These are phyloP conservation scores for Odontophorus gujanensis DNA, from an alignment of 2,113 vertebrate genomes.

Conservation along the genomic window DNA sequence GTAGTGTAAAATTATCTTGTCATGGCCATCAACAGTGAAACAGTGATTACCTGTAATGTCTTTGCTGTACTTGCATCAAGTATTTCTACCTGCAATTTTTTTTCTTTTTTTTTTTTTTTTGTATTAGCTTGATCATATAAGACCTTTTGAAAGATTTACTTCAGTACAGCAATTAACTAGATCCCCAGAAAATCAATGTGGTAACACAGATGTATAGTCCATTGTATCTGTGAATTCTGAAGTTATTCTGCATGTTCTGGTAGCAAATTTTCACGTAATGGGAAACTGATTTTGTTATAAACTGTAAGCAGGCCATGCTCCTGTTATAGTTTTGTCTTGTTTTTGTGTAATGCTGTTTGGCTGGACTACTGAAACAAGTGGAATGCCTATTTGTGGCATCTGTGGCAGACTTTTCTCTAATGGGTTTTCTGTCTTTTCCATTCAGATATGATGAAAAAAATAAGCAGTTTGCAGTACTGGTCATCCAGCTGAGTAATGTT, in stretches of 20 bases:
- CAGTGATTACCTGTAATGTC: background rate
- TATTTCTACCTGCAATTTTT: background rate
- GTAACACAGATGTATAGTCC: background rate
- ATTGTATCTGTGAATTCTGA: background rate
- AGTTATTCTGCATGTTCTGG: background rate
- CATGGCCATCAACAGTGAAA: background rate
- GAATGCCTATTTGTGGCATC: background rate
- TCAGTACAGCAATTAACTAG: background rate
- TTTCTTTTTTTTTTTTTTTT: background rate
- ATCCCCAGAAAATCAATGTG: background rate
- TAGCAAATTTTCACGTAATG: background rate
- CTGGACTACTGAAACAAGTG: background rate
- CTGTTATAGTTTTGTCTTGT: background rate
- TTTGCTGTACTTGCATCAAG: background rate
- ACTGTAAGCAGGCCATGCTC: background rate
- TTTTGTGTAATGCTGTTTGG: background rate
- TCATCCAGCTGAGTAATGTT: constrained; percentile 89
- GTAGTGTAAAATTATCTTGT: background rate
- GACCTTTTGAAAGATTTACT: background rate
- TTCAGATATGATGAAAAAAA: constrained; percentile 88
- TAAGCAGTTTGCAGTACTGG: constrained; percentile 88
- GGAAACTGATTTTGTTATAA: background rate
- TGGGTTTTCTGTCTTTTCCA: constrained; percentile 32
- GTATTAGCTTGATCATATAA: background rate
- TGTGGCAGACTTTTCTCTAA: background rate